These are phyloP conservation scores for Sisyra nigra DNA, from an alignment of 2,888 invertebrate species.

Conservation along the genomic window DNA sequence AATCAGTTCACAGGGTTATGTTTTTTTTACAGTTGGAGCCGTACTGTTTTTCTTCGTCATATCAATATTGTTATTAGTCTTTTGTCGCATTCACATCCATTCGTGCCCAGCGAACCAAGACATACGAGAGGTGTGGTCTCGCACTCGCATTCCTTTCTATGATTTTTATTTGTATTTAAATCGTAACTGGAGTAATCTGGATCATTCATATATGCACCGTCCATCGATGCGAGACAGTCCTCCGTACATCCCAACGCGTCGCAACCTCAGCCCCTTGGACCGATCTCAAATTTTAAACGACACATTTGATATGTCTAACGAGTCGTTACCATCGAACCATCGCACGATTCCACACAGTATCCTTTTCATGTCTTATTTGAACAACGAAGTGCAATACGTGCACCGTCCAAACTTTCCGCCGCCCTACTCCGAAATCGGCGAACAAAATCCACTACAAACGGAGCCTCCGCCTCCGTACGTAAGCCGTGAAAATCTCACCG, in stretches of 20 bases:
- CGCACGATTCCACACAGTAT: conserved; percentile 6
- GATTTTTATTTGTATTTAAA: conserved; percentile 8
- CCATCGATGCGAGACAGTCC: background rate
- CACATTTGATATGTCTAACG: too few species aligned
- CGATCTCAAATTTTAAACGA: background rate
- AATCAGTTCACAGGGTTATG: background rate
- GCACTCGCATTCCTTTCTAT: conserved; percentile 7
- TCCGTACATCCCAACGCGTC: background rate
- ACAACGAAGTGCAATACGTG: conserved; percentile 7
- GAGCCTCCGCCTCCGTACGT: conserved; percentile 7
- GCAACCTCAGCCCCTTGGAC: background rate
- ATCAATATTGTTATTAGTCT: conserved; percentile 5
- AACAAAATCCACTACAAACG: background rate
- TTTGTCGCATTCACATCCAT: conserved; percentile 7
- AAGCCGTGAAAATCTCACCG: conserved; percentile 6
- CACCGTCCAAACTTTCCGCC: conserved; percentile 3
- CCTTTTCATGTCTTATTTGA: conserved; percentile 7
- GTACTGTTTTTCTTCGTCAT: conserved; percentile 7
- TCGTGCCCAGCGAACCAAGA: conserved; percentile 9
- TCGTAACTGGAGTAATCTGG: conserved; percentile 7
- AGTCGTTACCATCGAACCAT: background rate
- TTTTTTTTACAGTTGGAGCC: conserved; percentile 6
- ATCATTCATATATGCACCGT: conserved; percentile 4
- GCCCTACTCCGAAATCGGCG: conserved; percentile 5
- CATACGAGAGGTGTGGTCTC: conserved; percentile 7